Percentiles rank a stretch among this genome's conserved stretches.
Conservation (phyloP, 2,888 invertebrate genomes). For the Urechis unicinctus region DNA sequence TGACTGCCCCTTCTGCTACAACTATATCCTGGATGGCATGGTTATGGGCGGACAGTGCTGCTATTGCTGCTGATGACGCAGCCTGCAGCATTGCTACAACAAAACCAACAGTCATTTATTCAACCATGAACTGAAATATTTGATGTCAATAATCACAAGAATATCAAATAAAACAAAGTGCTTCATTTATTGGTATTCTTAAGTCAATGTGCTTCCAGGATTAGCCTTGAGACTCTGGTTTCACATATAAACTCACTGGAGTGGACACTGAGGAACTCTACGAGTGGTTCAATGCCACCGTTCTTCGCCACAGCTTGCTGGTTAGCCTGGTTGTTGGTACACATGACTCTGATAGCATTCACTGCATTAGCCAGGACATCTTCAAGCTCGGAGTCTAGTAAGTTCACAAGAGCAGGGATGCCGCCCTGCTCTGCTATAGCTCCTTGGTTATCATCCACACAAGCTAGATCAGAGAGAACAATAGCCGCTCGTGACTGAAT, state of each 20-base stretch:
- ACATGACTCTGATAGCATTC: slow-evolving; percentile 47
- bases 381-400: slow-evolving; percentile 45
- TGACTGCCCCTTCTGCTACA: slow-evolving; percentile 38
- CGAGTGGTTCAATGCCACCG: slow-evolving; percentile 41
- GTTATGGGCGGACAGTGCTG: slow-evolving; percentile 36
- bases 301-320: slow-evolving; percentile 39
- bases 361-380: slow-evolving; percentile 49
- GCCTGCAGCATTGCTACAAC: slow-evolving; percentile 42
- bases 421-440: slow-evolving; percentile 36
- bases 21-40: slow-evolving; percentile 39
- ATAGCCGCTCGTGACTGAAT: slow-evolving; percentile 47
- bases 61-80: slow-evolving; percentile 46
- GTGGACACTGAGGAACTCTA: slow-evolving; percentile 45
- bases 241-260: slow-evolving; percentile 34
- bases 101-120: background rate
- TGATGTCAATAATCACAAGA: too few species aligned
- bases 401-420: slow-evolving; percentile 37
- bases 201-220: too few species aligned
- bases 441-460: slow-evolving; percentile 37
- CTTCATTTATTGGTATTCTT: too few species aligned
- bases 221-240: too few species aligned
- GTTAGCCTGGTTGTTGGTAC: slow-evolving; percentile 34
- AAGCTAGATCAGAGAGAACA: slow-evolving; percentile 46
- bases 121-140: too few species aligned
- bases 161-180: too few species aligned